These are phyloP conservation scores for Xerus inauris DNA, from an alignment of 2,113 vertebrate species.

Conservation along the genomic window DNA sequence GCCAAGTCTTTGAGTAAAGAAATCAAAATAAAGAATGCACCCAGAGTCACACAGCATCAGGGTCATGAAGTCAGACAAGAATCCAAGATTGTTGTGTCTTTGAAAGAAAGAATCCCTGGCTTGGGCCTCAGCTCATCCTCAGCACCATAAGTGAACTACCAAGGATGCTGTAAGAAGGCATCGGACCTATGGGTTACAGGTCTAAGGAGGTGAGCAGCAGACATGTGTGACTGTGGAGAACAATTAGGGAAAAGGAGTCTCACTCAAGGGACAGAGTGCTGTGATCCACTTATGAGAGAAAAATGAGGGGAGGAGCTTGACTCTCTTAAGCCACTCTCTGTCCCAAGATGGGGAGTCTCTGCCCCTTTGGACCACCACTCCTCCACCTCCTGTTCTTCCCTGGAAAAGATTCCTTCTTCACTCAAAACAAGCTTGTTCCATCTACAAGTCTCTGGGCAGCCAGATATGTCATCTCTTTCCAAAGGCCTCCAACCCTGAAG, in stretches of 20 bases:
- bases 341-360: neutral
- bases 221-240: fast-evolving
- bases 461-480: neutral
- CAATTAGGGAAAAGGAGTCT: neutral
- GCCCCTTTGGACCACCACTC: neutral
- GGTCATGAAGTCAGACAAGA: neutral
- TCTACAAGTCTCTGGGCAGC: neutral
- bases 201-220: no score
- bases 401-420: neutral
- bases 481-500: neutral
- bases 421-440: neutral
- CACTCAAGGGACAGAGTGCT: no score
- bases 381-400: neutral
- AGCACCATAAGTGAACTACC: neutral
- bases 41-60: neutral
- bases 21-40: neutral
- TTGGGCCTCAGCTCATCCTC: neutral
- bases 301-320: neutral
- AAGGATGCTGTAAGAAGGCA: neutral
- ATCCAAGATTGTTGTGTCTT: neutral
- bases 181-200: neutral
- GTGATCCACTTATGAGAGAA: neutral
- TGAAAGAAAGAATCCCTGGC: neutral
- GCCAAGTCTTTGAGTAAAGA: neutral
- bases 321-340: no score